These are phyloP conservation scores for Acrobasis consociella DNA, from an alignment of 2,888 invertebrate genomes.

Conservation along the genomic window DNA sequence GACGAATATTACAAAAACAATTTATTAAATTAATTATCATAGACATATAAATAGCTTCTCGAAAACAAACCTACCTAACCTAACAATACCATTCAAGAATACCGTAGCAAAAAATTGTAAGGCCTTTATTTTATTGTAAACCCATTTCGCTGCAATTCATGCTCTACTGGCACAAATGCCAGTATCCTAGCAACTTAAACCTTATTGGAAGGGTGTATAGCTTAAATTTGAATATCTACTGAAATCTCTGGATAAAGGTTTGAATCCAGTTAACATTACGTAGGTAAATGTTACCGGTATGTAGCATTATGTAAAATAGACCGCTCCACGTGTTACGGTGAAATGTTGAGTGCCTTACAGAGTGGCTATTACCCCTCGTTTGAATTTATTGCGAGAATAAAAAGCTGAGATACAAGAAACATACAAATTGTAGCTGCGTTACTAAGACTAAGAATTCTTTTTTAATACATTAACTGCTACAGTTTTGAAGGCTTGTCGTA, in stretches of 20 bases:
- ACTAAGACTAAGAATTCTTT: too few relatives aligned
- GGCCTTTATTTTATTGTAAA: constrained; percentile 19
- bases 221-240: constrained; percentile 5
- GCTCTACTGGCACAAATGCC: constrained; percentile 14
- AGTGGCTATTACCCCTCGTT: constrained; percentile 22
- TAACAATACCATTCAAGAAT: not conserved
- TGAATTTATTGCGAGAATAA: constrained; percentile 19
- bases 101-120: not conserved
- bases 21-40: too few relatives aligned
- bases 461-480: too few relatives aligned
- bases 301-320: constrained; percentile 40
- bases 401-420: not conserved
- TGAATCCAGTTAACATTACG: constrained; percentile 34
- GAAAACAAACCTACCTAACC: not conserved
- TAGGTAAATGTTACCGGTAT: constrained; percentile 37
- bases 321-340: constrained; percentile 26
- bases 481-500: too few relatives aligned
- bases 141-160: constrained; percentile 2
- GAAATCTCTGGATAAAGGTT: constrained; percentile 21
- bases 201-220: not conserved
- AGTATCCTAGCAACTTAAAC: constrained; percentile 8
- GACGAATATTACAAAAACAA: too few relatives aligned
- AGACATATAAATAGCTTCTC: not conserved
- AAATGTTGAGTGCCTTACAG: constrained; percentile 27
- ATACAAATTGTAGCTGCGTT: too few relatives aligned